Evolutionary conservation across 2,113 vertebrate genomes (phyloP), one percentile per base, ranked within the genome.

Genomic region (Hyla sarda): DNA sequence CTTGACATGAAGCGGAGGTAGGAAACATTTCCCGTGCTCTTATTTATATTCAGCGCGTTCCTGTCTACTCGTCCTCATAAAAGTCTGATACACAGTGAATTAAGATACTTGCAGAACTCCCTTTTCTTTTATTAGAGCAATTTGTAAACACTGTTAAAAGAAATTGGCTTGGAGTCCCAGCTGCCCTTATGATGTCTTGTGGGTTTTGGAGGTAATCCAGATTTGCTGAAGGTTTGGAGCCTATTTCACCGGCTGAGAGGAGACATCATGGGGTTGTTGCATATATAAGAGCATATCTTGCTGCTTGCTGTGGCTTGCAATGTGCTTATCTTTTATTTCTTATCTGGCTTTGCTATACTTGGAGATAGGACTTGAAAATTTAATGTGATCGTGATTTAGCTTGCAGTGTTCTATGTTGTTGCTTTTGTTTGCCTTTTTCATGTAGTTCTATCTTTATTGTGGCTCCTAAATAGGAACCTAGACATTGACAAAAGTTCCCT

Each of bases 91-190:
- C 21, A n/a, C 47, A 8, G 17, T 84, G 37, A 84, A 58, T 84
- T 74, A 45, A 56, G 32, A 84, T 34, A 25, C 47, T 56, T 16
- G 32, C 60, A 76, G 19, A 62, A 76, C 72, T 83, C 69, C 72
- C 23, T 25, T 71, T 76, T 71, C 25, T 77, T 76, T 84, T 84
- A 76, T 84, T 84, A 76, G 34, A 75, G 71, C 72, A 30, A 75
- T 84, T 84, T 84, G 71, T 84, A 84, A 84, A 75, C 72, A 75
- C 72, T 47, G 82, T 74, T 84, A 84, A 75, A 84, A 84, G 72
- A 60, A 84, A 84, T 84, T 48, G 54, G 58, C 83, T 84, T 65
- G 0, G 83, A 48, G 83, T 77, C 73, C 58, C 19, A 50, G 54
- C 72, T 84, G 83, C 73, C 83, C 71, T 84, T 50, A 50, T 56